Percentiles rank a stretch among this genome's conserved stretches.
Conservation (phyloP, 2,113 vertebrate species). For the Alexandromys fortis region DNA sequence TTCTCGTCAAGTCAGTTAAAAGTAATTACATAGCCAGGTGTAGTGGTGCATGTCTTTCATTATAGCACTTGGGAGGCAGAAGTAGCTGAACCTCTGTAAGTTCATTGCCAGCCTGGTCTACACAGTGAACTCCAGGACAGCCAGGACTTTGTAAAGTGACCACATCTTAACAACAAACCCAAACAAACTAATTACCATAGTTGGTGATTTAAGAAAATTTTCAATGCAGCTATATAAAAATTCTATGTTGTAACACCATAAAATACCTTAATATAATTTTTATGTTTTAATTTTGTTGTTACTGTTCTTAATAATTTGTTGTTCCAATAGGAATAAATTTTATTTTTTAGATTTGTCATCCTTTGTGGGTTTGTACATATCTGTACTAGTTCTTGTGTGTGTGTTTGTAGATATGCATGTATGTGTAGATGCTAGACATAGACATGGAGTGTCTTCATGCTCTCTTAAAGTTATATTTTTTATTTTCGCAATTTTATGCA, state of each 20-base stretch:
- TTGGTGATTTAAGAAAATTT: constrained; percentile 34
- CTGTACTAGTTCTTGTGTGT: background rate
- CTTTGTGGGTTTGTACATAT: background rate
- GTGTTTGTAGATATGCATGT: background rate
- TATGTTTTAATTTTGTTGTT: constrained; percentile 18
- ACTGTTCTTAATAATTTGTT: background rate
- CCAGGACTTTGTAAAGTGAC: background rate
- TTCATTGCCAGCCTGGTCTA: background rate
- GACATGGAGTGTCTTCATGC: background rate
- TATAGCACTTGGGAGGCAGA: background rate
- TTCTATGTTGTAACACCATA: background rate
- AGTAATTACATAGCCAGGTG: background rate
- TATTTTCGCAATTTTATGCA: background rate
- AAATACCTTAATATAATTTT: background rate
- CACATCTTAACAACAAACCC: background rate
- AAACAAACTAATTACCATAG: background rate
- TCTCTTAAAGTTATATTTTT: background rate
- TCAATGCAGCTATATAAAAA: constrained; percentile 25
- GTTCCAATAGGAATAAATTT: background rate
- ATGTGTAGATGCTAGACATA: background rate
- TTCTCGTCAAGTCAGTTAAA: background rate
- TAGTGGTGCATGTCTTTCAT: background rate
- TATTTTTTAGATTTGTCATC: background rate
- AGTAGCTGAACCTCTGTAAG: background rate
- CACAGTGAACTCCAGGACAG: background rate